These are phyloP conservation scores for Rapana venosa DNA, from an alignment of 2,888 invertebrate species.

Conservation along the genomic window DNA sequence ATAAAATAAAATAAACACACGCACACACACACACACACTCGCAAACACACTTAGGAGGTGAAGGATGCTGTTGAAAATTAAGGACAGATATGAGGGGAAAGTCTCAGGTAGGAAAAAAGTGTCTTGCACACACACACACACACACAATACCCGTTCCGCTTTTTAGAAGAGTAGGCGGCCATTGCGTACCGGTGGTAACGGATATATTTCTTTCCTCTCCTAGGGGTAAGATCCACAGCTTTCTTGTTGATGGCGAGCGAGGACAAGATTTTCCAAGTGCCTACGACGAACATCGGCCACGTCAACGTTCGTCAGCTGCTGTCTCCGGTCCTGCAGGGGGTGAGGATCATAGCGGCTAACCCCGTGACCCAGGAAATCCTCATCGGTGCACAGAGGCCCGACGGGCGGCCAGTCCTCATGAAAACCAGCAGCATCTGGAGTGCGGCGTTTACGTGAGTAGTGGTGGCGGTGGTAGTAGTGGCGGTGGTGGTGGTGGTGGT, in stretches of 20 bases:
- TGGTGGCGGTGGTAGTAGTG: not conserved
- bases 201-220: no score
- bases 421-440: not conserved
- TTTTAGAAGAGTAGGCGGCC: no score
- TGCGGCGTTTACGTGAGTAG: not conserved
- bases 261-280: not conserved
- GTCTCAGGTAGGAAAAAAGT: no score
- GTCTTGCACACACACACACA: no score
- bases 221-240: not conserved
- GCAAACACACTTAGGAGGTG: no score
- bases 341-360: not conserved
- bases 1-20: no score
- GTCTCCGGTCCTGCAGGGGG: not conserved
- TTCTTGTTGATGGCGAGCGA: not conserved
- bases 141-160: no score
- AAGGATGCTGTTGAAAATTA: no score
- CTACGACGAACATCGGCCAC: not conserved
- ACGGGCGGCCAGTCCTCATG: not conserved
- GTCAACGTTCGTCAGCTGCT: not conserved
- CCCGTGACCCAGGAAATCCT: slow-evolving; percentile 10
- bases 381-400: not conserved
- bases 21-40: no score
- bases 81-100: no score
- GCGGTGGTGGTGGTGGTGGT: not conserved
- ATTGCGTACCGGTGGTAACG: no score